Evolutionary conservation across 2,888 invertebrate genomes (phyloP).

Genomic region (Lepidocyrtoides sp.): DNA sequence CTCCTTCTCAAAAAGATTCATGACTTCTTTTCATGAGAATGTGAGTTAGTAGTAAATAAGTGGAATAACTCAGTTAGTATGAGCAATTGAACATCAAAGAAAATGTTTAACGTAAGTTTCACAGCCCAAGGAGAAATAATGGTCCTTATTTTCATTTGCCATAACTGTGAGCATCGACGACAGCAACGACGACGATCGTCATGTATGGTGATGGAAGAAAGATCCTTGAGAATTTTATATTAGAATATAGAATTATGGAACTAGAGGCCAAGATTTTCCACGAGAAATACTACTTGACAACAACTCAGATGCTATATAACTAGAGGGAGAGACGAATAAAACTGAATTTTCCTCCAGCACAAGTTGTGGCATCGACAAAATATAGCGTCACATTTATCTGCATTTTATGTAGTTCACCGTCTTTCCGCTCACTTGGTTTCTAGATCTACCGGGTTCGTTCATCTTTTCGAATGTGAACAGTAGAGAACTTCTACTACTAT

Average conservation of each 20-base stretch:
- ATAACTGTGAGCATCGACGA: background rate
- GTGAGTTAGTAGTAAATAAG: background rate
- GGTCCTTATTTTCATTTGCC: background rate
- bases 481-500: background rate
- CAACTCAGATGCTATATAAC: too few species aligned
- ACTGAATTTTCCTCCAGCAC: background rate
- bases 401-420: slow-evolving; percentile 22
- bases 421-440: background rate
- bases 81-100: too few species aligned
- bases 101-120: background rate
- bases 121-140: background rate
- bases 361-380: background rate
- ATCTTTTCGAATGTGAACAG: slow-evolving; percentile 37
- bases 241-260: background rate
- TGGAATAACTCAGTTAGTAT: background rate
- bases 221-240: slow-evolving; percentile 59
- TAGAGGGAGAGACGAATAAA: background rate
- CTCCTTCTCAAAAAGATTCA: background rate
- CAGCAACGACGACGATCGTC: background rate
- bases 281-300: too few species aligned
- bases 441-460: slow-evolving; percentile 69
- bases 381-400: background rate
- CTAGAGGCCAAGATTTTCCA: background rate
- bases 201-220: background rate
- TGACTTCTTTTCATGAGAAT: background rate